Evolutionary conservation across 2,888 invertebrate species (phyloP).

Genomic region (Gonocerus acuteangulatus): DNA sequence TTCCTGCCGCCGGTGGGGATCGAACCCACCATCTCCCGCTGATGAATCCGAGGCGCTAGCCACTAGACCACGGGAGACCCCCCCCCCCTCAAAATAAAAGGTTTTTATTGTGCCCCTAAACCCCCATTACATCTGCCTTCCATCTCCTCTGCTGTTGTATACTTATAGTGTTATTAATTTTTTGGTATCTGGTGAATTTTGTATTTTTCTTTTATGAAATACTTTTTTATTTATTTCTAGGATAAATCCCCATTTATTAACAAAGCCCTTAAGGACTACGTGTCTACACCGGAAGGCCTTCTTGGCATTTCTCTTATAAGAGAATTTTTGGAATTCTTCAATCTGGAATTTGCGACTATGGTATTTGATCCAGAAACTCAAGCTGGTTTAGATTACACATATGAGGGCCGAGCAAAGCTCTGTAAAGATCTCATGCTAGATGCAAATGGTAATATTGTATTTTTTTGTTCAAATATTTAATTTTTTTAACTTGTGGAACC

Average conservation of each 20-base stretch:
- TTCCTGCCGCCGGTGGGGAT: too few relatives aligned
- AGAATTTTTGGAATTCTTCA: constrained; percentile 74
- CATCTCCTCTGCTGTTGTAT: too few relatives aligned
- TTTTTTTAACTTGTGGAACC: neutral
- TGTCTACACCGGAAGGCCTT: constrained; percentile 53
- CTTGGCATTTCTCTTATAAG: constrained; percentile 58
- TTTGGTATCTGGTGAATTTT: too few relatives aligned
- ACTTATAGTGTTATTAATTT: too few relatives aligned
- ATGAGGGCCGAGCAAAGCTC: constrained; percentile 49
- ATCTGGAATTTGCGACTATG: constrained; percentile 68
- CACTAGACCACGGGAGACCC: too few relatives aligned
- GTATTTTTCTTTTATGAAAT: too few relatives aligned
- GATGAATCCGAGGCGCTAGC: too few relatives aligned
- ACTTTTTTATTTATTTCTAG: constrained; percentile 29
- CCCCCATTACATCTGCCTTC: too few relatives aligned
- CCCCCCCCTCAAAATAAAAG: too few relatives aligned
- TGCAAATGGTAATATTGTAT: constrained; percentile 11
- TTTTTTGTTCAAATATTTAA: neutral
- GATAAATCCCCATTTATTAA: constrained; percentile 42
- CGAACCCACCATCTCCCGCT: too few relatives aligned
- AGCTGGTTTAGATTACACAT: constrained; percentile 56
- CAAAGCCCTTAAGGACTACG: constrained; percentile 51
- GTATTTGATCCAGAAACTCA: constrained; percentile 76
- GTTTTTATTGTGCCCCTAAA: too few relatives aligned
- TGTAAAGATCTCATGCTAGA: constrained; percentile 33